Evolutionary conservation across 2,113 vertebrate genomes (phyloP), one percentile per base, ranked within the genome.

Genomic region (Coreoperca whiteheadi): DNA sequence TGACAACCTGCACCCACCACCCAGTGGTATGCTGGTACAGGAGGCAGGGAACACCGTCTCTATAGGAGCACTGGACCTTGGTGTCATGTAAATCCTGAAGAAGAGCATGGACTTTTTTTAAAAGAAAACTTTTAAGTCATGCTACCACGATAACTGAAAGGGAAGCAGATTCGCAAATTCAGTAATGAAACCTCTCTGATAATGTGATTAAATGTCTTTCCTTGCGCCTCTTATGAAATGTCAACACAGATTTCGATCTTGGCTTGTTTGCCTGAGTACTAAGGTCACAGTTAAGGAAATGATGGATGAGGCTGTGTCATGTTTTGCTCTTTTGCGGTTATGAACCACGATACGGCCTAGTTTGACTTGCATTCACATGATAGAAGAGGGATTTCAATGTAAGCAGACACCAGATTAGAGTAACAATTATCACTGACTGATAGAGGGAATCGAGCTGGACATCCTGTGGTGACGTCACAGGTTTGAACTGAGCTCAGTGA

Each of bases 1-100:
- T 91, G 87, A 93, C 88, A 87, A 82, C 69, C 83, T 64, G 75
- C 65, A 70, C 68, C 61, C 79, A 79, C 59, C 74, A 79, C 90
- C 88, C 86, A 81, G 77, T 59, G 84, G 66, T 89, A 71, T 75
- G 57, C 72, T 46, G 77, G 57, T 77, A 79, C 64, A 71, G 73
- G 63, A 65, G 66, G 34, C 78, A 78, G 77, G 51, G 67, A 79
- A 79, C 69, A 74, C 66, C 60, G 61, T 75, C 82, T 84, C 77
- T 51, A 34, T 53, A 76, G 69, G 54, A 76, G 50, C 70, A 63
- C 57, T 5, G 39, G 65, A 70, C 80, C 60, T 77, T 10, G 8
- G 64, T 83, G 84, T 83, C 75, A 79, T 56, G 34, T 84, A 79
- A 81, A 83, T 72, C 79, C 77, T 77, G 34, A 71, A 60, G 70